Evolutionary conservation across 2,797 vertebrate genomes (phyloP).

Genomic region (Chaetophractus vellerosus): DNA sequence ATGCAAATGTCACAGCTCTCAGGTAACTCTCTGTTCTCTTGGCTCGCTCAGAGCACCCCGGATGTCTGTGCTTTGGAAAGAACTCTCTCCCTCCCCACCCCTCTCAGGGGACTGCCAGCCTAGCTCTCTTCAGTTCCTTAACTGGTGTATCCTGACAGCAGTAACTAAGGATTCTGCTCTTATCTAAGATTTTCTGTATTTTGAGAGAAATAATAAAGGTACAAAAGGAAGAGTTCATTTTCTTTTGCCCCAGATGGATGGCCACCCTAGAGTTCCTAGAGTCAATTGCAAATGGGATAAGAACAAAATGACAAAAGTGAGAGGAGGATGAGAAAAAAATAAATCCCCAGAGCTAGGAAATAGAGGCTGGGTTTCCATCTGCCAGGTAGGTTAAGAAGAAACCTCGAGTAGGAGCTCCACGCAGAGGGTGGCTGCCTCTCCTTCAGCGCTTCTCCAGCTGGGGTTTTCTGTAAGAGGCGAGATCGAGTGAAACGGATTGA

Average conservation of each 20-base stretch:
- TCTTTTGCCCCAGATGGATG: background rate
- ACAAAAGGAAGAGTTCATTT: background rate
- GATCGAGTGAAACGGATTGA: background rate
- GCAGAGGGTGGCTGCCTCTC: background rate
- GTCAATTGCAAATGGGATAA: background rate
- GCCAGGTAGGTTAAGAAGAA: background rate
- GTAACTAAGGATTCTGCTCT: background rate
- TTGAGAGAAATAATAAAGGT: conserved; percentile 5
- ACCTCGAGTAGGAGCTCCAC: background rate
- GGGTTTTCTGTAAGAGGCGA: background rate
- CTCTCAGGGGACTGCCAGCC: background rate
- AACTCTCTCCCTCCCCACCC: no score
- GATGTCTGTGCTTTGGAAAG: background rate
- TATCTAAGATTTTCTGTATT: background rate
- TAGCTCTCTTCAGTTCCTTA: background rate
- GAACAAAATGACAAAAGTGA: conserved; percentile 1
- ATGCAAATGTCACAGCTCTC: background rate
- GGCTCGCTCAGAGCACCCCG: background rate
- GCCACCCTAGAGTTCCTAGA: background rate
- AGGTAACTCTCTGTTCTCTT: background rate
- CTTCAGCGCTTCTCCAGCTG: fast-evolving
- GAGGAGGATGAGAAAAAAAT: background rate
- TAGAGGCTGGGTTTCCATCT: background rate
- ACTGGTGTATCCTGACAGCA: background rate
- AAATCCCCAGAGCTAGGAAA: conserved; percentile 10